These are phyloP conservation scores for Actinostola sp. DNA, from an alignment of 92 coral and sea anemone species.

Conservation along the genomic window DNA sequence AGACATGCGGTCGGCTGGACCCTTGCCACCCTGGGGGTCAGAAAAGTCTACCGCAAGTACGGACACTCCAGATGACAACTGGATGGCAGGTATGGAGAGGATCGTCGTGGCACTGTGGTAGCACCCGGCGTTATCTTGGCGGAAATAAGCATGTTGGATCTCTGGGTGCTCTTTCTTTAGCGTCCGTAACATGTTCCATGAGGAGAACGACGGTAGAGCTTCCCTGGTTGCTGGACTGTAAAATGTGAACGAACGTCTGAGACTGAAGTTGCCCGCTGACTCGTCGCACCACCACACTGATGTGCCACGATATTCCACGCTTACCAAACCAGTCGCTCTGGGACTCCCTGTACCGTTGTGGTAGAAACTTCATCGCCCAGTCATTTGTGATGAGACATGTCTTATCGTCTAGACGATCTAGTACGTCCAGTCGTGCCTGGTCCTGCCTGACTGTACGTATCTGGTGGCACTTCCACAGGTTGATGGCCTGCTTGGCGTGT, in stretches of 20 bases:
- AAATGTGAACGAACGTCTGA: constrained; percentile 1
- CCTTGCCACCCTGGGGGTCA: too few species aligned
- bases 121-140: constrained; percentile 18
- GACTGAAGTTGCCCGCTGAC: not conserved
- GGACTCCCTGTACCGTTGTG: not conserved
- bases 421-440: too few species aligned
- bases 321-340: constrained; percentile 11
- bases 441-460: too few species aligned
- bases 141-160: not conserved
- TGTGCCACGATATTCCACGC: constrained; percentile 16
- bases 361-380: constrained; percentile 1
- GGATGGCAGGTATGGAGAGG: too few species aligned
- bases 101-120: constrained; percentile 15
- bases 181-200: not conserved
- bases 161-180: not conserved
- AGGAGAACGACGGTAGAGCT: not conserved
- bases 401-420: not conserved
- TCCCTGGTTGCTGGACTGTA: not conserved
- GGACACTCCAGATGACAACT: too few species aligned
- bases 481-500: too few species aligned
- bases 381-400: not conserved
- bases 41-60: too few species aligned
- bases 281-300: constrained; percentile 3
- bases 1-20: too few species aligned
- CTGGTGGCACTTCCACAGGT: too few species aligned